Conservation (phyloP, 2,888 invertebrate species). For the Ptilodon capucinus region DNA sequence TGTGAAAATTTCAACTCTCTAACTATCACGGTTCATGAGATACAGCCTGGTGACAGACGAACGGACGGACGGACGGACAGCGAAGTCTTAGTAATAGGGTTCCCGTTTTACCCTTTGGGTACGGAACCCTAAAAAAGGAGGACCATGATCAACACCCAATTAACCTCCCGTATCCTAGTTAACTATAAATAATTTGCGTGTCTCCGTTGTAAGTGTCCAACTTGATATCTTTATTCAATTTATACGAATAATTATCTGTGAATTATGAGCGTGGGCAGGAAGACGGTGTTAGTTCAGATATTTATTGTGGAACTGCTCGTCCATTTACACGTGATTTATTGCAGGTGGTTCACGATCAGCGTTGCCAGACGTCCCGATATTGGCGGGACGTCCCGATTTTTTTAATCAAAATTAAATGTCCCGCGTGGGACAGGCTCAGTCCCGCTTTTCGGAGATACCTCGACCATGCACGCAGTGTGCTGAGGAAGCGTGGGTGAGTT, state of each 20-base stretch:
- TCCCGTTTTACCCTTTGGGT: too few species aligned
- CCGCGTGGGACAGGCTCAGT: too few species aligned
- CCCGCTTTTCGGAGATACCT: too few species aligned
- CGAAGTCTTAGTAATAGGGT: too few species aligned
- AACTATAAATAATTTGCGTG: slow-evolving; percentile 67
- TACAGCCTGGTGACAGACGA: too few species aligned
- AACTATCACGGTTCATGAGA: too few species aligned
- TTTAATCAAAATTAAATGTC: too few species aligned
- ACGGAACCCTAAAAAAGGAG: slow-evolving; percentile 19
- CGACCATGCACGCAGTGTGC: too few species aligned
- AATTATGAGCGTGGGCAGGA: slow-evolving; percentile 77
- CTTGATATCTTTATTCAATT: slow-evolving; percentile 79
- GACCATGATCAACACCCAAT: slow-evolving; percentile 36
- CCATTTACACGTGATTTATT: slow-evolving; percentile 71
- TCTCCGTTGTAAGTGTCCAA: slow-evolving; percentile 67
- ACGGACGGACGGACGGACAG: too few species aligned
- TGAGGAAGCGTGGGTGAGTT: too few species aligned
- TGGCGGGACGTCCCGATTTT: too few species aligned
- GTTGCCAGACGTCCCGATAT: not conserved
- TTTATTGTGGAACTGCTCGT: slow-evolving; percentile 72
- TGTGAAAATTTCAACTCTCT: too few species aligned
- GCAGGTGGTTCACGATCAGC: slow-evolving; percentile 34
- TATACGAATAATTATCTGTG: slow-evolving; percentile 75
- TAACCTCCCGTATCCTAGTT: slow-evolving; percentile 44
- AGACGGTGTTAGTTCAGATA: slow-evolving; percentile 76